These are phyloP conservation scores for Schlechtendalia chinensis DNA, from an alignment of 1,140 invertebrate species.

Conservation along the genomic window DNA sequence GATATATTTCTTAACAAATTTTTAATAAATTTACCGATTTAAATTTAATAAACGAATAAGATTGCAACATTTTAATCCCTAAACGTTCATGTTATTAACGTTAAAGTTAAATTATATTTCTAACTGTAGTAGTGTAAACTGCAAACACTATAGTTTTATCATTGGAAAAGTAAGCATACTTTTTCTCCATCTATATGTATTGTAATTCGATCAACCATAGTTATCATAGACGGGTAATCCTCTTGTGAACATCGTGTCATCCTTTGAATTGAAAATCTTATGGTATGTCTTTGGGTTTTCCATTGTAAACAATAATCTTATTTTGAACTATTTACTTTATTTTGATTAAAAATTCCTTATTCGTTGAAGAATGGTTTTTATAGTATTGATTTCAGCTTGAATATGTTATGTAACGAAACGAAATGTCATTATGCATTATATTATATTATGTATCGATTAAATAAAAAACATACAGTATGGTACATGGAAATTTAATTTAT, in stretches of 20 bases:
- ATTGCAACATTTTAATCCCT: neutral
- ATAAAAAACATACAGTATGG: neutral
- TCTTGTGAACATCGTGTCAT: slow-evolving; percentile 2
- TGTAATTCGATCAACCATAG: slow-evolving; percentile 13
- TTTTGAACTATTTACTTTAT: slow-evolving; percentile 26
- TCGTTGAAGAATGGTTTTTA: neutral
- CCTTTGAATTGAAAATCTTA: slow-evolving; percentile 11
- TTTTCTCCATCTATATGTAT: neutral
- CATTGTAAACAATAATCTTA: slow-evolving; percentile 24
- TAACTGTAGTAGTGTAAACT: no score
- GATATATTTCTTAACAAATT: no score
- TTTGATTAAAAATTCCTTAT: slow-evolving; percentile 26
- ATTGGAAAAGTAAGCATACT: neutral
- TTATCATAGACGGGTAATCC: slow-evolving; percentile 9
- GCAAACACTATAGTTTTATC: neutral
- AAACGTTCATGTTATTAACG: no score
- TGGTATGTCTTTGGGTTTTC: neutral
- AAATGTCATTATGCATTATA: neutral
- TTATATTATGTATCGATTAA: neutral
- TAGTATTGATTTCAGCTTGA: slow-evolving; percentile 7
- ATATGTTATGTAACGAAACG: neutral
- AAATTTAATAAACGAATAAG: slow-evolving; percentile 4
- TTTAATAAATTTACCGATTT: neutral
- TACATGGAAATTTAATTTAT: no score
- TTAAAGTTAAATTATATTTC: no score